phyloP scores from a whole-genome alignment of 2,888 invertebrate species.

The Crematogaster levior region DNA sequence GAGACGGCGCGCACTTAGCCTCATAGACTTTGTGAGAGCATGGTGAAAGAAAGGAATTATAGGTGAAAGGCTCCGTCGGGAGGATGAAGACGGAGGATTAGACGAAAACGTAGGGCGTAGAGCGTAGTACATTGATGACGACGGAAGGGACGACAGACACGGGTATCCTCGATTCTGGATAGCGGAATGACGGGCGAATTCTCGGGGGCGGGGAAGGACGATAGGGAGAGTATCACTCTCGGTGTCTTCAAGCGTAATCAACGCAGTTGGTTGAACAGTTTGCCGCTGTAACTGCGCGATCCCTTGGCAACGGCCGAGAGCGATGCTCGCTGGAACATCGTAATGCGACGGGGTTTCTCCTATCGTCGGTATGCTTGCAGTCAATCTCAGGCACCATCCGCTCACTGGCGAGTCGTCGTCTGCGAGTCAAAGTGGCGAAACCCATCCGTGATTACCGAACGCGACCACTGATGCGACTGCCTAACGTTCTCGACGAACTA shows the following conservation, averaged over 20 bases:
- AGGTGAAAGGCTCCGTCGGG: conserved; percentile 53
- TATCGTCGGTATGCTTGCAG: conserved; percentile 63
- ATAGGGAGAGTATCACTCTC: conserved; percentile 69
- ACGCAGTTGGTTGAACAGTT: conserved; percentile 71
- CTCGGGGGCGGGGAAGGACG: neutral
- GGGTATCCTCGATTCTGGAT: conserved; percentile 11
- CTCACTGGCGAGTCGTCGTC: conserved; percentile 54
- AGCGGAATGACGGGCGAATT: conserved; percentile 34
- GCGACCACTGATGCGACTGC: conserved; percentile 63
- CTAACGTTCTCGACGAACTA: conserved; percentile 56
- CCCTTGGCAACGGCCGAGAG: conserved; percentile 21
- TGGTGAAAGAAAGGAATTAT: conserved; percentile 65
- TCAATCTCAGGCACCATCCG: conserved; percentile 69
- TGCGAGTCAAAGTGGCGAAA: conserved; percentile 73
- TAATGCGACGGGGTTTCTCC: conserved; percentile 65
- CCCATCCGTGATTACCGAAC: conserved; percentile 73
- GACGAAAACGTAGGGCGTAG: neutral
- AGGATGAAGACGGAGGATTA: conserved; percentile 64
- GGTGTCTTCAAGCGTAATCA: conserved; percentile 72
- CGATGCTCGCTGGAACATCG: conserved; percentile 61
- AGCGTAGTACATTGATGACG: neutral
- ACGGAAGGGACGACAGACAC: neutral
- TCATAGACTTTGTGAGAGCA: conserved; percentile 48
- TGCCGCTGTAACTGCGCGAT: conserved; percentile 57
- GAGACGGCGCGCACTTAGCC: conserved; percentile 50